These are phyloP conservation scores for Lateolabrax maculatus DNA, from an alignment of 2,797 vertebrate genomes.

Conservation along the genomic window DNA sequence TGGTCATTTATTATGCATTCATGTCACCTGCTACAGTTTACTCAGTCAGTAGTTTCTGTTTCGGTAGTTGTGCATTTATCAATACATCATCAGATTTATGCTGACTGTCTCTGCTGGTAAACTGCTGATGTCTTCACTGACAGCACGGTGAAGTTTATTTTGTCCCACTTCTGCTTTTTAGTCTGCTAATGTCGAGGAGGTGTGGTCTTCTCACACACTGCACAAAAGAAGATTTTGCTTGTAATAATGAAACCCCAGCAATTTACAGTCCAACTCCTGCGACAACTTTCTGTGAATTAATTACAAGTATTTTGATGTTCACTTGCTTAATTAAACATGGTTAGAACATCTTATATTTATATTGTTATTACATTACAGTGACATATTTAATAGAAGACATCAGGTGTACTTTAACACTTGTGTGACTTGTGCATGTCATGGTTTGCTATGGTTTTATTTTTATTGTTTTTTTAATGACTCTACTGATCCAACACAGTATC, in stretches of 20 bases:
- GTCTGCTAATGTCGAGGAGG: conserved; percentile 2
- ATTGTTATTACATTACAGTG: conserved; percentile 9
- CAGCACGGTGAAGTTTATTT: conserved; percentile 4
- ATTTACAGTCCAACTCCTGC: background rate
- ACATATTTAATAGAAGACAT: conserved; percentile 1
- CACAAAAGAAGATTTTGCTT: background rate
- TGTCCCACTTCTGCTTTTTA: conserved; percentile 28
- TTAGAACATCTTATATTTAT: conserved; percentile 5
- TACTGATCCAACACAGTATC: conserved; percentile 34
- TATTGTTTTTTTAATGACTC: conserved; percentile 5
- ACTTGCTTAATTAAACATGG: background rate
- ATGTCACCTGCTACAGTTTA: conserved; percentile 50
- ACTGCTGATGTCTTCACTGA: conserved; percentile 54
- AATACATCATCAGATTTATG: conserved; percentile 35
- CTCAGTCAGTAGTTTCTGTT: conserved; percentile 30
- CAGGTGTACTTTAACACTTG: conserved; percentile 34
- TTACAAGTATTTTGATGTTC: background rate
- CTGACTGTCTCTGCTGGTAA: conserved; percentile 50
- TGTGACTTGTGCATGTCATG: conserved; percentile 67
- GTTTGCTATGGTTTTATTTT: conserved; percentile 55
- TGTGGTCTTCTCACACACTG: background rate
- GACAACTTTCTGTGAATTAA: background rate
- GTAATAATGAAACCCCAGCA: conserved; percentile 2
- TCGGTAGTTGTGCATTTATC: conserved; percentile 50
- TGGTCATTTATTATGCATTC: conserved; percentile 55